phyloP scores from a whole-genome alignment of 2,113 vertebrate species.

The Anhinga rufa region DNA sequence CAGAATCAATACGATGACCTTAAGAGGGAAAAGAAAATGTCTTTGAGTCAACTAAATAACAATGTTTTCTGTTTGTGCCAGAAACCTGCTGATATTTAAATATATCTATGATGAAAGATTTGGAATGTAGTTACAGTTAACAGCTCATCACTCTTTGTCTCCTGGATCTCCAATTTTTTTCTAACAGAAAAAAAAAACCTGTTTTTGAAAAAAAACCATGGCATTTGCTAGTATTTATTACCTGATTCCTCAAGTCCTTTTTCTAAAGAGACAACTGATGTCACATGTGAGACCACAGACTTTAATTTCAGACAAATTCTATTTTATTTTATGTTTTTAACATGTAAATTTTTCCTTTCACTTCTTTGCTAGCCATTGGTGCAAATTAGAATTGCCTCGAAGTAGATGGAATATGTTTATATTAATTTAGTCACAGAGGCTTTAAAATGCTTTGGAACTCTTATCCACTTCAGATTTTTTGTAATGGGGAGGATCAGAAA shows the following conservation, averaged over 20 bases:
- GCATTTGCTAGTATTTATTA: not conserved
- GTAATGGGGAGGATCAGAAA: not conserved
- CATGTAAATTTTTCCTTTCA: not conserved
- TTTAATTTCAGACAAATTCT: not conserved
- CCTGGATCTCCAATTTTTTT: not conserved
- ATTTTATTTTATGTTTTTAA: not conserved
- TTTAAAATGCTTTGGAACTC: not conserved
- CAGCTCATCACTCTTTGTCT: not conserved
- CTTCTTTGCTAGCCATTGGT: not conserved
- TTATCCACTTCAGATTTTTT: not conserved
- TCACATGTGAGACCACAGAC: not conserved
- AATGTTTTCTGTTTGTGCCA: not conserved
- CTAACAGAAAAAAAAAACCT: not conserved
- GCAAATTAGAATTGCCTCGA: not conserved
- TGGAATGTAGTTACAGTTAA: not conserved
- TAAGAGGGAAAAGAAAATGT: not conserved
- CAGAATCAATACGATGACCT: constrained; percentile 60
- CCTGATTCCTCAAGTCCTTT: not conserved
- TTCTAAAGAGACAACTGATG: not conserved
- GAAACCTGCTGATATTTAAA: not conserved
- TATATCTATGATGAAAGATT: not conserved
- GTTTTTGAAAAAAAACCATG: not conserved
- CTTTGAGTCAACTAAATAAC: constrained; percentile 24
- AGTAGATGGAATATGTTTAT: not conserved
- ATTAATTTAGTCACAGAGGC: not conserved